Percentiles rank a stretch among this genome's conserved stretches.
Evolutionary conservation across 2,888 invertebrate species (phyloP).

Genomic region (Pecten maximus): DNA sequence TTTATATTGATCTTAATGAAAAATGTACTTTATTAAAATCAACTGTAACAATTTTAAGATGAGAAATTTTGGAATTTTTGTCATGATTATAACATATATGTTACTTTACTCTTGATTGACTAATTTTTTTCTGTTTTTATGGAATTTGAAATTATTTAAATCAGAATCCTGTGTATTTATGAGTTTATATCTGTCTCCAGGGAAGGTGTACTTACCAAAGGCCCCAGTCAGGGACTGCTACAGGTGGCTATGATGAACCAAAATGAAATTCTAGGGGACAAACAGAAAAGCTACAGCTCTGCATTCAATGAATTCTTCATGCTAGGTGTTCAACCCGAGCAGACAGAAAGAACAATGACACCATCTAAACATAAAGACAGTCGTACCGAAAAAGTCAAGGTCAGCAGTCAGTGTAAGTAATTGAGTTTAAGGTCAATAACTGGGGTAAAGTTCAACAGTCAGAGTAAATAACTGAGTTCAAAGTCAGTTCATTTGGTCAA

Average conservation of each 20-base stretch:
- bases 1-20: no score
- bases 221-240: constrained; percentile 71
- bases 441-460: not conserved
- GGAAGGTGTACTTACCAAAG: constrained; percentile 75
- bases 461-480: not conserved
- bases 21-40: no score
- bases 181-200: constrained; percentile 52
- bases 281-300: constrained; percentile 59
- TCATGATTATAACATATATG: no score
- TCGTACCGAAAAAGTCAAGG: constrained; percentile 67
- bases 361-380: constrained; percentile 60
- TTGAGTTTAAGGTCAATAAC: not conserved
- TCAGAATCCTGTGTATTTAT: not conserved
- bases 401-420: constrained; percentile 75
- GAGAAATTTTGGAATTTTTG: no score
- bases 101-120: no score
- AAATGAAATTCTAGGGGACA: constrained; percentile 43
- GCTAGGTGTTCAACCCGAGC: constrained; percentile 70
- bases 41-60: no score
- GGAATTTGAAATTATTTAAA: not conserved
- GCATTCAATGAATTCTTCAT: constrained; percentile 75
- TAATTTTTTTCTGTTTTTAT: no score
- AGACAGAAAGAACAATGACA: constrained; percentile 68
- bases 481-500: constrained; percentile 61
- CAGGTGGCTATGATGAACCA: constrained; percentile 67